Conservation (phyloP, 1,140 invertebrate species). For the Centruroides sculpturatus region DNA sequence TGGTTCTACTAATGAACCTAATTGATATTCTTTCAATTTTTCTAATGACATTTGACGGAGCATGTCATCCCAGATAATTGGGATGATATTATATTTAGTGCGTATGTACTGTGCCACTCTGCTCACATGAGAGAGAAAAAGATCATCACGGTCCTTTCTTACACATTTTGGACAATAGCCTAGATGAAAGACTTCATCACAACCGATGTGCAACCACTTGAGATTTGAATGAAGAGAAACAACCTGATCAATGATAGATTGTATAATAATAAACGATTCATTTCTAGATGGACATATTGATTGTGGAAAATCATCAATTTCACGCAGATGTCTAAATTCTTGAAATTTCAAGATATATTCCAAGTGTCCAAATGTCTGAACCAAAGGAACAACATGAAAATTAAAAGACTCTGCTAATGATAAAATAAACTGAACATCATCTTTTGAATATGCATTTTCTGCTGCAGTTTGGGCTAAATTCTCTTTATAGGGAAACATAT, state of each 20-base stretch:
- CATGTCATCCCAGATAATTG: slow-evolving; percentile 94
- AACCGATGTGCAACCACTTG: slow-evolving; percentile 41
- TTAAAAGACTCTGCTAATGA: slow-evolving; percentile 44
- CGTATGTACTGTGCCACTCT: slow-evolving; percentile 29
- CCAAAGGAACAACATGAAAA: slow-evolving; percentile 72
- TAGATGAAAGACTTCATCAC: slow-evolving; percentile 51
- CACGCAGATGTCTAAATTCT: slow-evolving; percentile 57
- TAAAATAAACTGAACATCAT: slow-evolving; percentile 50
- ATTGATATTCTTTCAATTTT: slow-evolving; percentile 35
- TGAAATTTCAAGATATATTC: slow-evolving; percentile 73
- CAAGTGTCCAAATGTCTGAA: slow-evolving; percentile 92
- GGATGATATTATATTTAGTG: slow-evolving; percentile 28
- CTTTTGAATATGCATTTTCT: slow-evolving; percentile 54
- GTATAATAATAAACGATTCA: slow-evolving; percentile 51
- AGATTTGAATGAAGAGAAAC: slow-evolving; percentile 37
- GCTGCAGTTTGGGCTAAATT: slow-evolving; percentile 48
- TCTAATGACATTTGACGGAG: slow-evolving; percentile 44
- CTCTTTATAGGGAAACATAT: slow-evolving; percentile 71
- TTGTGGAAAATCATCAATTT: slow-evolving; percentile 57
- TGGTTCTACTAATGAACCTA: slow-evolving; percentile 58
- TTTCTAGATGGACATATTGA: slow-evolving; percentile 66
- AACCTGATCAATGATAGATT: slow-evolving; percentile 67
- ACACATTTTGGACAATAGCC: slow-evolving; percentile 59
- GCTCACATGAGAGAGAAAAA: slow-evolving; percentile 55
- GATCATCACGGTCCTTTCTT: slow-evolving; percentile 32